Percentiles rank a stretch among this genome's conserved stretches.
Evolutionary conservation across 2,113 vertebrate species (phyloP).

Genomic region (Salvelinus alpinus): DNA sequence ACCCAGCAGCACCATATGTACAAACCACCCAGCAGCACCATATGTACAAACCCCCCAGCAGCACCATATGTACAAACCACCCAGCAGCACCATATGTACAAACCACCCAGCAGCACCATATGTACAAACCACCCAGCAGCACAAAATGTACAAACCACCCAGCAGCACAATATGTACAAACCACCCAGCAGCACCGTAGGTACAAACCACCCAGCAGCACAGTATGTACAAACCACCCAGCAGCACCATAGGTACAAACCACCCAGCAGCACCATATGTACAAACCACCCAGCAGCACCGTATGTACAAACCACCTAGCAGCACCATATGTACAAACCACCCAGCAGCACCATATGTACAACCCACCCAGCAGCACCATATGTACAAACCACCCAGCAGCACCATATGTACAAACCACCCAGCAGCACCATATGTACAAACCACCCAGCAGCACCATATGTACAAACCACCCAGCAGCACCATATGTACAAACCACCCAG

Average conservation of each 20-base stretch:
- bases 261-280: background rate
- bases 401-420: background rate
- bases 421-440: background rate
- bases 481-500: no score
- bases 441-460: background rate
- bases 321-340: background rate
- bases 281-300: background rate
- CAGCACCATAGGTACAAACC: background rate
- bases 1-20: background rate
- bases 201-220: background rate
- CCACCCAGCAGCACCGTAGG: background rate
- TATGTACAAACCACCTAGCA: background rate
- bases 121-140: background rate
- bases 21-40: background rate
- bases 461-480: no score
- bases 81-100: background rate
- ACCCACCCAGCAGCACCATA: background rate
- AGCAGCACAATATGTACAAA: background rate
- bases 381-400: background rate
- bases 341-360: background rate
- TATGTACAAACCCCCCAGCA: background rate
- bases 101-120: background rate
- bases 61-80: background rate
- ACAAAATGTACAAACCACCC: background rate
- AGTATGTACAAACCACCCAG: background rate